Evolutionary conservation across 2,797 vertebrate species (phyloP).

Genomic region (Syndactyla subalaris): DNA sequence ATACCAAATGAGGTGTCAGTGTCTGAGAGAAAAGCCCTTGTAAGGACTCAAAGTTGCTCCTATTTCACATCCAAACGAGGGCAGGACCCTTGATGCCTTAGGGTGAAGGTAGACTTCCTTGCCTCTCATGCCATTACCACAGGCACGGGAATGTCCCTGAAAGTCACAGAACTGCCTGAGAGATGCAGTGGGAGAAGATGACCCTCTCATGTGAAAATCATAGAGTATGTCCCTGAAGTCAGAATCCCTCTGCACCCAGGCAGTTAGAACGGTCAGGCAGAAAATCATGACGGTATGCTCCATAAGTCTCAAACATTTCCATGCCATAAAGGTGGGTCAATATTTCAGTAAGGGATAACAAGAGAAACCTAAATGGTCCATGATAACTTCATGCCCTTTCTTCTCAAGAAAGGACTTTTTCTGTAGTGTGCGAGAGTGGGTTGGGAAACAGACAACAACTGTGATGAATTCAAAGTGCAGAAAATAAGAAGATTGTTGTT

Average conservation of each 20-base stretch:
- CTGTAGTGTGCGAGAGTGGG: neutral
- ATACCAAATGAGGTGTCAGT: neutral
- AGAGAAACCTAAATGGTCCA: neutral
- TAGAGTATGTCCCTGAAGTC: fast-evolving
- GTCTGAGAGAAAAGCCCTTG: neutral
- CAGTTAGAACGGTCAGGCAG: neutral
- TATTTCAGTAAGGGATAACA: neutral
- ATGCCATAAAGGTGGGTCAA: neutral
- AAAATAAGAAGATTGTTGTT: neutral
- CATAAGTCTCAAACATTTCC: neutral
- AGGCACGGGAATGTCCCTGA: neutral
- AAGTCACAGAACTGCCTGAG: neutral
- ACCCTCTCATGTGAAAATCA: neutral
- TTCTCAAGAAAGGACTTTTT: neutral
- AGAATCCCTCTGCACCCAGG: neutral
- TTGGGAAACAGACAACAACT: neutral
- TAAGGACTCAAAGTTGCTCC: neutral
- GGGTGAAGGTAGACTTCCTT: neutral
- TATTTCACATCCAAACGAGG: neutral
- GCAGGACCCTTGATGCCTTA: neutral
- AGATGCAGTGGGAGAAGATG: neutral
- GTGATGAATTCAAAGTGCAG: neutral
- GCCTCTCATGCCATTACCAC: neutral
- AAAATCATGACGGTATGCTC: neutral
- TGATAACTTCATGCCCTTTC: neutral